These are phyloP conservation scores for Galago senegalensis DNA, from an alignment of 2,797 vertebrate genomes.

Conservation along the genomic window DNA sequence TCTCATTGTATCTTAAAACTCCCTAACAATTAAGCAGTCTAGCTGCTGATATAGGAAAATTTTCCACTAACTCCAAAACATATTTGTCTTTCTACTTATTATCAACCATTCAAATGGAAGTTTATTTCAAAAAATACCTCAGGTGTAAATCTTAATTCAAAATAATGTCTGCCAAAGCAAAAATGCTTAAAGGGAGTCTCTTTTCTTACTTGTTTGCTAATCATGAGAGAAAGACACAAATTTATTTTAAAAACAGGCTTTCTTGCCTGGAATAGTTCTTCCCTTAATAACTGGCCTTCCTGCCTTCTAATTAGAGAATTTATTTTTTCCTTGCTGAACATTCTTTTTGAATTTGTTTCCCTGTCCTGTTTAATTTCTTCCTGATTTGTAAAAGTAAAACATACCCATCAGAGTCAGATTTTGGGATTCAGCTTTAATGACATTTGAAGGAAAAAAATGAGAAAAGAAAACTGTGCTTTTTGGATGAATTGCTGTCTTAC, in stretches of 20 bases:
- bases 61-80: not conserved
- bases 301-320: slow-evolving; percentile 49
- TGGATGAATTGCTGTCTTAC: slow-evolving; percentile 19
- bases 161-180: not conserved
- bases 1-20: slow-evolving; percentile 35
- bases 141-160: slow-evolving; percentile 45
- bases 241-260: slow-evolving; percentile 33
- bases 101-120: not conserved
- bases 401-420: slow-evolving; percentile 59
- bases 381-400: slow-evolving; percentile 71
- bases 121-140: not conserved
- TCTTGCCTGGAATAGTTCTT: slow-evolving; percentile 43
- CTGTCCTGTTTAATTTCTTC: slow-evolving; percentile 79
- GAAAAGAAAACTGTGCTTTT: slow-evolving; percentile 56
- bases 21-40: not conserved
- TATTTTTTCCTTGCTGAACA: slow-evolving; percentile 62
- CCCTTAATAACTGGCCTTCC: slow-evolving; percentile 4
- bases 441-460: slow-evolving; percentile 73
- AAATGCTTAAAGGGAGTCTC: not conserved
- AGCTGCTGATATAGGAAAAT: not conserved
- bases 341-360: slow-evolving; percentile 76
- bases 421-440: slow-evolving; percentile 64
- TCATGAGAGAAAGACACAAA: not conserved
- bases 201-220: not conserved
- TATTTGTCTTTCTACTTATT: slow-evolving; percentile 49